These are phyloP conservation scores for Syngnathus rostellatus DNA, from an alignment of 2,797 vertebrate species.

Conservation along the genomic window DNA sequence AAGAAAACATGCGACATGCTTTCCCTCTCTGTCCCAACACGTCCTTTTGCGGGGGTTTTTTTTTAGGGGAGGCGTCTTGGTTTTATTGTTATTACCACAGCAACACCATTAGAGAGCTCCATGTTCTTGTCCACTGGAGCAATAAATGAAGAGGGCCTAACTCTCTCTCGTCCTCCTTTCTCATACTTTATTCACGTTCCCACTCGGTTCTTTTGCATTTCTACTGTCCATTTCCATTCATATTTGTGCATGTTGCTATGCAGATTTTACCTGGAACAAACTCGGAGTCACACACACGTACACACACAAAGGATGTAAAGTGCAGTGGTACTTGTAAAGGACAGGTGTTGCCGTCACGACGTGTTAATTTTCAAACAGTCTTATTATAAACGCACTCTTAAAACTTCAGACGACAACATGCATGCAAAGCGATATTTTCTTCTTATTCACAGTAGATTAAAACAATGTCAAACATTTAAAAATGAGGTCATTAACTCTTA, in stretches of 20 bases:
- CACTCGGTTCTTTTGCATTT: constrained; percentile 23
- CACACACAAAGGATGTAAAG: constrained; percentile 59
- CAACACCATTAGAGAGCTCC: constrained; percentile 95
- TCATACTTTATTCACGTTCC: constrained; percentile 46
- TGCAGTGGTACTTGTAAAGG: constrained; percentile 88
- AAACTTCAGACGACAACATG: not conserved
- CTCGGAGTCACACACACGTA: constrained; percentile 7
- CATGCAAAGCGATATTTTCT: not conserved
- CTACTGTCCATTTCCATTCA: constrained; percentile 12
- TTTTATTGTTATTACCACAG: constrained; percentile 96
- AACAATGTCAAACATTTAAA: constrained; percentile 2
- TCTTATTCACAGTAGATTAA: constrained; percentile 1
- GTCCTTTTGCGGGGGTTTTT: constrained; percentile 39
- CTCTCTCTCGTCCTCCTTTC: constrained; percentile 56
- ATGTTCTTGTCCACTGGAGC: constrained; percentile 99
- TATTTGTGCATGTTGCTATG: not conserved
- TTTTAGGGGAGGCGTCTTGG: constrained; percentile 9
- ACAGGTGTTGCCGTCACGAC: constrained; percentile 96
- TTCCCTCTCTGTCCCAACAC: constrained; percentile 43
- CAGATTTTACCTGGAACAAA: not conserved
- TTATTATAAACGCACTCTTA: not conserved
- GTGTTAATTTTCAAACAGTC: constrained; percentile 70
- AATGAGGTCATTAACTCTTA: not conserved
- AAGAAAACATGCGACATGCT: constrained; percentile 59
- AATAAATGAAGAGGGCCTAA: constrained; percentile 97